phyloP scores from a whole-genome alignment of 2,888 invertebrate genomes.

The Orchesellides sinensis region DNA sequence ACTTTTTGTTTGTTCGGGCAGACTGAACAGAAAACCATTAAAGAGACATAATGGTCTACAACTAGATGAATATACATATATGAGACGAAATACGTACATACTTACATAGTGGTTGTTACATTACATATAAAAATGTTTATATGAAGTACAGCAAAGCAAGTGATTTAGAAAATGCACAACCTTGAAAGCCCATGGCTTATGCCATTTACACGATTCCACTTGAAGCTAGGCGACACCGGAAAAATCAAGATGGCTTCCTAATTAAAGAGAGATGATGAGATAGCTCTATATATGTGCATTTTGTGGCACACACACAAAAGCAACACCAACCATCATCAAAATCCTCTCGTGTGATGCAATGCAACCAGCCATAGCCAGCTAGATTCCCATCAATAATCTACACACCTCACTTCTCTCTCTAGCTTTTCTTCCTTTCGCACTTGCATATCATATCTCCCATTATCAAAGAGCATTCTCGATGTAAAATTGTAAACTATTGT shows the following conservation, averaged over 20 bases:
- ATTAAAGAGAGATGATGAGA: constrained; percentile 61
- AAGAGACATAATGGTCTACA: no score
- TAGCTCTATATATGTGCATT: constrained; percentile 62
- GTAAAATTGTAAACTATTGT: neutral
- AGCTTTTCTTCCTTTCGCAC: constrained; percentile 19
- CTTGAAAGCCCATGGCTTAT: constrained; percentile 60
- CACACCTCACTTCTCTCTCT: constrained; percentile 40
- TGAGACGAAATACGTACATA: neutral
- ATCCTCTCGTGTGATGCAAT: constrained; percentile 34
- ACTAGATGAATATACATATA: constrained; percentile 4
- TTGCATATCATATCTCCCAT: neutral
- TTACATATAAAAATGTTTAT: neutral
- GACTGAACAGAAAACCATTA: constrained; percentile 53
- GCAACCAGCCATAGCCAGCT: constrained; percentile 29
- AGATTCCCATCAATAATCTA: constrained; percentile 59
- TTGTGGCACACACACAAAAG: constrained; percentile 40
- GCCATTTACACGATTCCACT: constrained; percentile 62
- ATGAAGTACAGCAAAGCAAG: neutral
- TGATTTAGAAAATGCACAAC: constrained; percentile 56
- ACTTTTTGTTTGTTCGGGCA: constrained; percentile 64
- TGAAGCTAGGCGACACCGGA: constrained; percentile 64
- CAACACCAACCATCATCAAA: constrained; percentile 23
- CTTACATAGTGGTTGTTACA: neutral
- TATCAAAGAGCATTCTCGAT: neutral
- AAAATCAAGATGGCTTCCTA: constrained; percentile 67